Conservation (phyloP, 2,888 invertebrate genomes). For the Cybosia mesomella region DNA sequence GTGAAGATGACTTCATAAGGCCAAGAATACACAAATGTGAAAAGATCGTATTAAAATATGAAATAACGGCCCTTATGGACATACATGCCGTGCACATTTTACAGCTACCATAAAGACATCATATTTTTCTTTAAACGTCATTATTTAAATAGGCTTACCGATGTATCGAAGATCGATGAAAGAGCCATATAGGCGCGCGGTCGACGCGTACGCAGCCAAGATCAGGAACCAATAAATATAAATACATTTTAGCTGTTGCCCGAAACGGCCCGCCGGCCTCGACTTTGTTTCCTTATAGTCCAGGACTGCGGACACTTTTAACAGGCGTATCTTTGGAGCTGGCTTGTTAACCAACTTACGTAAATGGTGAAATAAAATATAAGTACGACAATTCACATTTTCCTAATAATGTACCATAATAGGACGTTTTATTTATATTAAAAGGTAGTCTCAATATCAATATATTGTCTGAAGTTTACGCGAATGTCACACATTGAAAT, state of each 20-base stretch:
- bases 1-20: no score
- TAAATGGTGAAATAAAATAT: conserved; percentile 19
- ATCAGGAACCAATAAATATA: conserved; percentile 76
- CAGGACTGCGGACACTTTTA: conserved; percentile 39
- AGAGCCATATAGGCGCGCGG: conserved; percentile 60
- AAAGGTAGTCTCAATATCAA: no score
- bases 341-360: conserved; percentile 18
- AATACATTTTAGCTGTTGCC: conserved; percentile 72
- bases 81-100: conserved; percentile 23
- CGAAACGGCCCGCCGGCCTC: conserved; percentile 69
- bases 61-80: conserved; percentile 8
- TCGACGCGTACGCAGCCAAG: conserved; percentile 65
- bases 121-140: conserved; percentile 31
- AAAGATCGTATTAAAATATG: conserved; percentile 8
- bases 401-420: not conserved
- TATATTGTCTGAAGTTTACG: no score
- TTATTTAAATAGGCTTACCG: conserved; percentile 52
- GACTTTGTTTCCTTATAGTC: conserved; percentile 74
- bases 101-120: conserved; percentile 37
- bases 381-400: conserved; percentile 6
- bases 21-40: conserved; percentile 13
- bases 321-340: conserved; percentile 34
- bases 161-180: conserved; percentile 61
- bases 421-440: no score
- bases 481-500: no score